A percentile compares a stretch with the other conserved stretches of the same genome.
Conservation (phyloP, 2,797 vertebrate genomes). For the Sebastes hubbsi region DNA sequence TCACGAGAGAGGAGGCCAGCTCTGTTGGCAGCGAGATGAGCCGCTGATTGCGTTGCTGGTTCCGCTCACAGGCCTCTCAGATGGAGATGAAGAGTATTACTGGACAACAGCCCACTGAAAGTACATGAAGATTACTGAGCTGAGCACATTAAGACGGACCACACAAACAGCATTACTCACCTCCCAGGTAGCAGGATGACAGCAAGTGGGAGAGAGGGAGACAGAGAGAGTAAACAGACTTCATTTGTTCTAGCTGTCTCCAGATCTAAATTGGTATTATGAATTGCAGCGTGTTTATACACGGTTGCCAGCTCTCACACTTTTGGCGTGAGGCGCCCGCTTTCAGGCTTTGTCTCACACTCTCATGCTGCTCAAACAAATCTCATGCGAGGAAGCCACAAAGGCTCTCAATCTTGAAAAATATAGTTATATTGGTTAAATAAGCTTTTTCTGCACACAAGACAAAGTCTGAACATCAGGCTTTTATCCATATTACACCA, state of each 20-base stretch:
- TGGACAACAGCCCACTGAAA: conserved; percentile 71
- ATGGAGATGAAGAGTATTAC: conserved; percentile 71
- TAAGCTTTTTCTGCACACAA: background rate
- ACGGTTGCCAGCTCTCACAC: background rate
- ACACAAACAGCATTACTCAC: conserved; percentile 67
- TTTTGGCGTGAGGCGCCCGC: background rate
- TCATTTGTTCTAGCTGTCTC: conserved; percentile 40
- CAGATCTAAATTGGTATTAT: conserved; percentile 45
- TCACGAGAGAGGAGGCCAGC: conserved; percentile 58
- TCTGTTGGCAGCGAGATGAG: conserved; percentile 72
- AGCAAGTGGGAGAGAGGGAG: conserved; percentile 26
- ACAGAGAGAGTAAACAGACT: conserved; percentile 25
- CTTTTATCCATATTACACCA: background rate
- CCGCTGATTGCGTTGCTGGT: conserved; percentile 75
- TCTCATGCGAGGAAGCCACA: background rate
- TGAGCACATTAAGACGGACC: conserved; percentile 65
- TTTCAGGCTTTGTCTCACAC: background rate
- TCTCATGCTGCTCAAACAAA: conserved; percentile 8
- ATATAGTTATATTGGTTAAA: background rate
- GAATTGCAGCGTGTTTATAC: conserved; percentile 34
- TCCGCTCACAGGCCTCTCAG: conserved; percentile 65
- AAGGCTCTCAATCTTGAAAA: background rate
- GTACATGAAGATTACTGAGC: conserved; percentile 75
- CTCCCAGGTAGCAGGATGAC: conserved; percentile 54
- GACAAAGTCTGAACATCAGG: background rate